A percentile compares a stretch with the other conserved stretches of the same genome.
phyloP scores from a whole-genome alignment of 2,113 vertebrate species.

The mouse (Mus musculus) region DNA sequence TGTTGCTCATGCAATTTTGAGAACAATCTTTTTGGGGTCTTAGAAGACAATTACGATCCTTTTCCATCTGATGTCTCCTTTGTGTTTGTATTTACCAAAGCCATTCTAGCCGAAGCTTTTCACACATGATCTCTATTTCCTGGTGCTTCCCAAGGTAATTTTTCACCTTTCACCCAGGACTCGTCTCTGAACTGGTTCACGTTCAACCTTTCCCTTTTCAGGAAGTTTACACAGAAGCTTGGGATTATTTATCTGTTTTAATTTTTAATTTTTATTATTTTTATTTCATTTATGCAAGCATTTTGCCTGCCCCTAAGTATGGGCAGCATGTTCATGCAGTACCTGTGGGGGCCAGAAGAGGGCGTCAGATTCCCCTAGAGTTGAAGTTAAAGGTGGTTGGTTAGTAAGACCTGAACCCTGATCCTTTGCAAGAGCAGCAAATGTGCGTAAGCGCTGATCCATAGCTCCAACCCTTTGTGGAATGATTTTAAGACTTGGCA shows the following conservation, averaged over 20 bases:
- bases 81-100: constrained; percentile 23
- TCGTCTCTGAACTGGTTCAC: neutral
- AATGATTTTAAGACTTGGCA: constrained; percentile 18
- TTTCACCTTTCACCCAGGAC: neutral
- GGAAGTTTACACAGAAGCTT: constrained; percentile 3
- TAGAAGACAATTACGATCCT: neutral
- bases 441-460: neutral
- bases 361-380: neutral
- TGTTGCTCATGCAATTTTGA: neutral
- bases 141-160: constrained; percentile 7
- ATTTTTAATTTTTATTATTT: neutral
- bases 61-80: neutral
- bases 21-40: neutral
- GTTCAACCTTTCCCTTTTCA: constrained; percentile 18
- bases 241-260: neutral
- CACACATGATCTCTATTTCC: neutral
- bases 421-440: neutral
- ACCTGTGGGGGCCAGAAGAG: neutral
- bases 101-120: neutral
- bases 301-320: neutral
- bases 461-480: neutral
- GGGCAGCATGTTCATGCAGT: neutral
- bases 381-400: neutral
- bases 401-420: neutral
- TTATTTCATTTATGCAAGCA: neutral